Evolutionary conservation across 2,797 vertebrate genomes (phyloP), one percentile per base, ranked within the genome.

Genomic region (Coranthus polyacanthus): DNA sequence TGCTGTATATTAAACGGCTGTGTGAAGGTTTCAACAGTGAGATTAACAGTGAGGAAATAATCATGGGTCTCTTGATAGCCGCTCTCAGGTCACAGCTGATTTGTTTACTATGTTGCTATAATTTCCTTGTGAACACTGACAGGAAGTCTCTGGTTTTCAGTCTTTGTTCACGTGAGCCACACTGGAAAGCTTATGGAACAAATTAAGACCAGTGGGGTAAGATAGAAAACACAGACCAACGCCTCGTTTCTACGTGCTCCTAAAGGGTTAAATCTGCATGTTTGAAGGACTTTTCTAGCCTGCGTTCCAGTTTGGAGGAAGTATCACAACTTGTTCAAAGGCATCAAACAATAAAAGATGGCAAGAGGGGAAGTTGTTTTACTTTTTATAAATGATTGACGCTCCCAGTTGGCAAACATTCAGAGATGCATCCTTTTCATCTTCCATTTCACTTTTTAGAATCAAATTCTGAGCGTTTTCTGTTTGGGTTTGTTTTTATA

Each of bases 291-390:
- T 66, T 52, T 77, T 76, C 69, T 71, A 50, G 71, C 54, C 51
- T 15, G 26, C 60, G 71, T 47, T 84, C 76, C 57, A 81, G 49
- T 81, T 89, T 84, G 58, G 15, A 61, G 36, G 42, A 56, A 12
- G 52, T 72, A 67, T 75, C 77, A 67, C 42, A 71, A 80, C 57
- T 80, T 78, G 68, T 79, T 90, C 78, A 88, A 84, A 86, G 72
- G 34, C 76, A 54, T 83, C 74, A 81, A 67, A 84, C 74, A 78
- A 76, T 57, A 41, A 62, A 78, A 79, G 70, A 69, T 43, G 57
- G 60, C 52, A 62, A 66, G 55, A 66, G 43, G 21, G 69, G 62
- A 75, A 61, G 68, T 47, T 56, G 44, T 22, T 63, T 72, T 59
- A 57, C 71, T 77, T 58, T 56, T 17, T 49, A 69, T 76, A 72